These are phyloP conservation scores for Cydia strobilella DNA, from an alignment of 1,140 invertebrate species.

Conservation along the genomic window DNA sequence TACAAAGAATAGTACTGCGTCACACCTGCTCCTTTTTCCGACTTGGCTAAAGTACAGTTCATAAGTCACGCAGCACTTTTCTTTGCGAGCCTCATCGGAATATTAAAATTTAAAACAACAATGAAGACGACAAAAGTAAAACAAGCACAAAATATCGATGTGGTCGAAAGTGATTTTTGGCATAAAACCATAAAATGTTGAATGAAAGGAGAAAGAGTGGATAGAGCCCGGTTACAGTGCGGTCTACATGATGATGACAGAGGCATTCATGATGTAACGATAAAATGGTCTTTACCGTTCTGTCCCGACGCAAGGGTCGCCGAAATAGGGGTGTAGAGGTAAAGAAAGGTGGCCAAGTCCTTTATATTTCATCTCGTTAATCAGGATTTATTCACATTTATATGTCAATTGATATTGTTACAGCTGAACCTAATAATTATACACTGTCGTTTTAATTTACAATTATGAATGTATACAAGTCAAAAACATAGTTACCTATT, in stretches of 20 bases:
- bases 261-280: constrained; percentile 78
- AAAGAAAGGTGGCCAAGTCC: constrained; percentile 69
- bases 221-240: constrained; percentile 70
- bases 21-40: not conserved
- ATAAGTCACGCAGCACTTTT: constrained; percentile 54
- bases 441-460: constrained; percentile 70
- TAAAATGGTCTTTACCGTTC: constrained; percentile 78
- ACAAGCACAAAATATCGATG: constrained; percentile 63
- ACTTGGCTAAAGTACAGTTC: not conserved
- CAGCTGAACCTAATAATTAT: constrained; percentile 67
- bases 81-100: constrained; percentile 53
- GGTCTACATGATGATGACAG: constrained; percentile 77
- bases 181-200: constrained; percentile 58
- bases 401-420: constrained; percentile 71
- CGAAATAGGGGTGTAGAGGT: constrained; percentile 66
- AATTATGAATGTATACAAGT: constrained; percentile 77
- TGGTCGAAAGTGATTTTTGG: constrained; percentile 57
- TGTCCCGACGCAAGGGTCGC: constrained; percentile 73
- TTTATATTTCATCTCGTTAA: constrained; percentile 61
- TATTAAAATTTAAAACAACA: constrained; percentile 45
- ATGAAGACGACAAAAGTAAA: constrained; percentile 57
- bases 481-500: constrained; percentile 78
- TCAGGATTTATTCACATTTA: constrained; percentile 79
- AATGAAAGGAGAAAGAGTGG: constrained; percentile 73
- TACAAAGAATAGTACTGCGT: constrained; percentile 65